Percentiles rank a stretch among this genome's conserved stretches.
Evolutionary conservation across 2,888 invertebrate genomes (phyloP).

Genomic region (Mylabris sibirica): DNA sequence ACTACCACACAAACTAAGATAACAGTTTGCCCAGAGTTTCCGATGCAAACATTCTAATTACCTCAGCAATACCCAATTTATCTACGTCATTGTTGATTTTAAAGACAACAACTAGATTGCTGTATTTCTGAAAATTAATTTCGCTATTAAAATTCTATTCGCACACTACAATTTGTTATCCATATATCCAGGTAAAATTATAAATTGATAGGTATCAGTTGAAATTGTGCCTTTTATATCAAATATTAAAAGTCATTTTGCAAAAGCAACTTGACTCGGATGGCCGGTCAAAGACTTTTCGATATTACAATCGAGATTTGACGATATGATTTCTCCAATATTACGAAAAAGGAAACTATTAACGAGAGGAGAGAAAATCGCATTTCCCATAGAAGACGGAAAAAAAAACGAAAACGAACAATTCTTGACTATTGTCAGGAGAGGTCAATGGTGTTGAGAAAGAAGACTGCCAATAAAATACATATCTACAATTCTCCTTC

Average conservation of each 20-base stretch:
- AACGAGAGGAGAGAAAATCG: slow-evolving; percentile 53
- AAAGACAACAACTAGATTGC: slow-evolving; percentile 24
- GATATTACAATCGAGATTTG: slow-evolving; percentile 43
- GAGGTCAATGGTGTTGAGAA: slow-evolving; percentile 35
- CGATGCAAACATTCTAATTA: slow-evolving; percentile 37
- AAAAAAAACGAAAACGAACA: slow-evolving; percentile 36
- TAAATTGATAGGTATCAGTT: no score
- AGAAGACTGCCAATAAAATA: slow-evolving; percentile 38
- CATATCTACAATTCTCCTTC: slow-evolving; percentile 14
- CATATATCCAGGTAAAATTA: no score
- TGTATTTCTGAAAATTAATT: slow-evolving; percentile 6
- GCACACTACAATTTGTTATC: background rate
- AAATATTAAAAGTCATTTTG: background rate
- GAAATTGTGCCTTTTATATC: background rate
- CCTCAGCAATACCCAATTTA: slow-evolving; percentile 40
- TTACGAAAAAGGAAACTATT: slow-evolving; percentile 49
- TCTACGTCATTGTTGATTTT: slow-evolving; percentile 41
- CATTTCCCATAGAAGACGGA: slow-evolving; percentile 44
- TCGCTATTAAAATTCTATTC: background rate
- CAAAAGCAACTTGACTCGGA: background rate
- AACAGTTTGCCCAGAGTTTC: slow-evolving; percentile 15
- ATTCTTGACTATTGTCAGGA: slow-evolving; percentile 32
- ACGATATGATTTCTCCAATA: slow-evolving; percentile 54
- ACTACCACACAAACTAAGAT: slow-evolving; percentile 10
- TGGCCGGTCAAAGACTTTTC: background rate